Percentiles rank a stretch among this genome's conserved stretches.
Conservation (phyloP, 2,797 vertebrate species). For the Eulemur coronatus region DNA sequence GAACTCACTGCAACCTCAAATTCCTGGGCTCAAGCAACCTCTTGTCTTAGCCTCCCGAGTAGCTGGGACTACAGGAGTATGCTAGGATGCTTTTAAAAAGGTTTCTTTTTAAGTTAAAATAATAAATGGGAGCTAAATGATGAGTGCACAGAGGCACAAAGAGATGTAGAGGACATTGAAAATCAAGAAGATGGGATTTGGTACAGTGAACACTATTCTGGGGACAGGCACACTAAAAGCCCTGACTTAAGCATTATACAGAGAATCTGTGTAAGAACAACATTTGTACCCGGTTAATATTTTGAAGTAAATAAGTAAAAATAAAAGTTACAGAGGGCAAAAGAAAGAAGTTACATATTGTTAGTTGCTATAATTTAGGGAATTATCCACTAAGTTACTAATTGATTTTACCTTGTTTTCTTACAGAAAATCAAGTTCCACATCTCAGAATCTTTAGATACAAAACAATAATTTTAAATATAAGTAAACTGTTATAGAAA, state of each 20-base stretch:
- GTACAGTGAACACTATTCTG: no score
- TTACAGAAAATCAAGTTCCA: neutral
- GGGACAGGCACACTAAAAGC: no score
- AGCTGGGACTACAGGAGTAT: no score
- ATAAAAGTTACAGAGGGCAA: neutral
- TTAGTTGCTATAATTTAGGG: neutral
- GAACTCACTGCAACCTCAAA: no score
- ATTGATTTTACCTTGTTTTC: neutral
- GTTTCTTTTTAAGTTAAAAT: neutral
- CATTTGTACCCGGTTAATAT: neutral
- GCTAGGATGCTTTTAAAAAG: neutral
- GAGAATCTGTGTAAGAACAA: neutral
- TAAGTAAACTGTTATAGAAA: neutral
- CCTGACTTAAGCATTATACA: no score
- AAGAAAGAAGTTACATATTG: neutral
- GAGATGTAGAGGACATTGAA: no score
- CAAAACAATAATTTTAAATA: neutral
- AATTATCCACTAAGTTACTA: neutral
- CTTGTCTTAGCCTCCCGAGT: no score
- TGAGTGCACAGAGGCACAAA: no score
- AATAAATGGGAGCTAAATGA: neutral
- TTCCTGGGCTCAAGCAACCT: no score
- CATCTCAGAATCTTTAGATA: neutral
- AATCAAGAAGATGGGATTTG: no score
- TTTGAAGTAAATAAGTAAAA: neutral